Evolutionary conservation across 2,888 invertebrate genomes (phyloP), one percentile per base, ranked within the genome.

Genomic region (Chymomyza fuscimana): DNA sequence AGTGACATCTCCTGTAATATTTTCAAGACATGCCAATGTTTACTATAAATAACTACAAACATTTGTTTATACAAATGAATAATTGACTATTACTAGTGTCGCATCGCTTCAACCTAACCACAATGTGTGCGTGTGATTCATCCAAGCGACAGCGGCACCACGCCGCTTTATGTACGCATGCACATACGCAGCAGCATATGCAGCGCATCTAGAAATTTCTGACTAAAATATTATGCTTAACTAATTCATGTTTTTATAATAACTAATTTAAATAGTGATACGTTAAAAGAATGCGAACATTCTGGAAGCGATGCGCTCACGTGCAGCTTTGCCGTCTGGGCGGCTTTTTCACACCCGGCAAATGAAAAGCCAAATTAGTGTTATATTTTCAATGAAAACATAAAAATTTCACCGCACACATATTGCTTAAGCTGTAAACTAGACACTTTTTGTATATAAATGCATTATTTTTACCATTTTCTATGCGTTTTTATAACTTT

Each of bases 1-100:
- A 99, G 93, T 77, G 97, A 96, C 89, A 96, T 95, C 96, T 97
- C 91, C 86, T 91, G 71, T 12, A 68, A 73, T 59, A 12, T 25
- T 25, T 1, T 61, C n/a, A 36, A 36, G 36, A 5, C 6, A 36
- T 36, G 6, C 7, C 6, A 3, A 5, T 36, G 36, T 36, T 36
- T 25, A 25, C 2, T 25, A 25, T 25, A 25, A 25, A 25, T 25
- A 25, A 3, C 25, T 25, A 25, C 25, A 25, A 50, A 9, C n/a
- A 40, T 60, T 63, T 73, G 61, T 67, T 63, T 68, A 54, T 64
- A 22, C n/a, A 68, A 72, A 52, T 50, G 40, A 16, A 52, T 63
- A 32, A 50, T 25, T 25, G 1, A 25, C 25, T 25, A 25, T 25
- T 25, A 25, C 25, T 25, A 25, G 1, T 3, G 25, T 25, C 32